phyloP scores from a whole-genome alignment of 2,113 vertebrate species.

The Xiphophorus couchianus region DNA sequence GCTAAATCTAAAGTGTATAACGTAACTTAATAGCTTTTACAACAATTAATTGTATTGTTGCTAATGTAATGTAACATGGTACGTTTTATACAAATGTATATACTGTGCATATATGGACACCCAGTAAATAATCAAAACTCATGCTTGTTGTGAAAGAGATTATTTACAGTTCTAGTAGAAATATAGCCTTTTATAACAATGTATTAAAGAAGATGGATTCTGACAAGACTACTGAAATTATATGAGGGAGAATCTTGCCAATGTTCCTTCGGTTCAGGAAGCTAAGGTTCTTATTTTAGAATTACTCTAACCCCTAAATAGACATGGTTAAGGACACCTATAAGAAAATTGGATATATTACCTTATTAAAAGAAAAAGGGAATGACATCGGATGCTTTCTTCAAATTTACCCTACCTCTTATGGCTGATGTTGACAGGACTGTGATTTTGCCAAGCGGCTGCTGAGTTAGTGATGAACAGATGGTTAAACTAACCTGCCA shows the following conservation, averaged over 20 bases:
- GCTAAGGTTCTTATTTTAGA: neutral
- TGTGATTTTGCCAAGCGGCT: neutral
- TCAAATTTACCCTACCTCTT: neutral
- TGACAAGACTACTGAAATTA: neutral
- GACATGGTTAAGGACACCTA: neutral
- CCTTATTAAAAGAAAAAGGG: neutral
- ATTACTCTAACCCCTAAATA: neutral
- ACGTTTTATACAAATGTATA: too few species aligned
- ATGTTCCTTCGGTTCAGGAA: neutral
- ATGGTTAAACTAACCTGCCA: slow-evolving; percentile 6
- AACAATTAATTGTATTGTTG: neutral
- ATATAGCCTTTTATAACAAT: too few species aligned
- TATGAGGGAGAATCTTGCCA: neutral
- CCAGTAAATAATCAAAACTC: too few species aligned
- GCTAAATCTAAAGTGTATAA: neutral
- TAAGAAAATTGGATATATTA: neutral
- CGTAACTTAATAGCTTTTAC: neutral
- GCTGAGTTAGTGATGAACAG: neutral
- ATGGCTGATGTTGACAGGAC: neutral
- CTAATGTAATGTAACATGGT: neutral
- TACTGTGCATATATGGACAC: too few species aligned
- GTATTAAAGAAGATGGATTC: neutral
- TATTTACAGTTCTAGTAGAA: too few species aligned
- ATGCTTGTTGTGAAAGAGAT: too few species aligned
- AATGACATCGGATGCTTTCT: neutral